Base-by-base conservation (phyloP, 2,797 vertebrate species). In the Myoxocephalus aenaeus region DNA sequence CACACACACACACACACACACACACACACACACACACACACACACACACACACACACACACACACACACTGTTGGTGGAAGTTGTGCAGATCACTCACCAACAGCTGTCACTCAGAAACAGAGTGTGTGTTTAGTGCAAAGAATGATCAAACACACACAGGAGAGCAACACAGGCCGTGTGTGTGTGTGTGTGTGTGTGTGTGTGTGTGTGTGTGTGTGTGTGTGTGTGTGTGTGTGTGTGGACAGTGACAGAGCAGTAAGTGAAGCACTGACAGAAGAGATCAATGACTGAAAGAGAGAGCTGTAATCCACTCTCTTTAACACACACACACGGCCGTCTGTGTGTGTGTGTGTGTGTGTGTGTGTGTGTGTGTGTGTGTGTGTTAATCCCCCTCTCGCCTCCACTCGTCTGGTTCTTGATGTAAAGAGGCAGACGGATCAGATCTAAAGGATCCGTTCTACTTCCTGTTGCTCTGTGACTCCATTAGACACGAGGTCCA, bases 241-340 rank as follows among this genome's bases (percentile, higher is more conserved):
- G 29, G 18, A 63, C 54, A 63, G 66, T 65, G 77, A 82, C 50
- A 44, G 80, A 82, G 82, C 73, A 65, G 72, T 71, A 74, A 84
- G 71, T 73, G 50, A 79, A 70, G 20, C 48, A 53, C 65, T 76
- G 79, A 84, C 85, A 79, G 57, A 63, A 17, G 58, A 80, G 82
- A 75, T 84, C 85, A 69, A 75, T 82, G 82, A 56, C 50, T 71
- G 63, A 71, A 62, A 59, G 75, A 82, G 70, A 77, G 85, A 75
- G 77, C 66, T 82, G 77, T 80, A 85, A 87, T 85, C 80, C 67
- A 66, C 77, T 68, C 67, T 75, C 70, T 77, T 72, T 46, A 65
- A 78, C 36, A 78, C 70, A 80, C 73, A 22, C 50, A 53, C 51
- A 32, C 25, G 29, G 29, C 29, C 29, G 25, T 27, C 25, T 27